Evolutionary conservation across 2,797 vertebrate genomes (phyloP), one percentile per base, ranked within the genome.

Genomic region (Sebastolobus altivelis): DNA sequence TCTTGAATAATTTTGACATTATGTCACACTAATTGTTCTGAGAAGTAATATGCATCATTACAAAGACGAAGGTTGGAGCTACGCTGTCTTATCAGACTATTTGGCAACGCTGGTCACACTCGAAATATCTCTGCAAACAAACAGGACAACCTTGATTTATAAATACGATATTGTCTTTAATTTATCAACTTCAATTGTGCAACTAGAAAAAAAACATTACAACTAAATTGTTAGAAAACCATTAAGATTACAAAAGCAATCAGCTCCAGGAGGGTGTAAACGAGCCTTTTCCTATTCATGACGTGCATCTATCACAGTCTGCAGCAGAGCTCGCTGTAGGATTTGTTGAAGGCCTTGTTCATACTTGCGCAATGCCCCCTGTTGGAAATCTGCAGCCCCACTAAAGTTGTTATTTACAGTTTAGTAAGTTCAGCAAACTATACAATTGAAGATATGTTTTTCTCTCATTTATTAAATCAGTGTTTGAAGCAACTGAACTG

Each of bases 311-410:
- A 52, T 82, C 27, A 74, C 37, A 18, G 43, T 66, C 59, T 71
- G 83, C 65, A 77, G 79, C 74, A 74, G 38, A 56, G 35, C 31
- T 52, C 35, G 33, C 31, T 80, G 59, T 5, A 2, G 31, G 74
- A 56, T 13, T 56, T 69, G 20, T 16, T 61, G 27, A 66, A 29
- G 37, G 69, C 13, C 22, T 43, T 60, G 52, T 65, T 84, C 38
- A 65, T 43, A 79, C 75, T 66, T 86, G 63, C 16, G 75, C 6
- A 60, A 78, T 59, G 85, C 79, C 83, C 80, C 75, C 89, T 92
- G 82, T 83, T 86, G 85, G 83, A 80, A 77, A 76, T 13, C 46
- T 52, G 55, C 31, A 33, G 60, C 37, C 20, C 29, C 31, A 79
- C 55, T 35, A 35, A 73, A 33, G 40, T 12, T 4, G 3, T 18